Evolutionary conservation across 2,797 vertebrate species (phyloP).

Genomic region (Lerista edwardsae): DNA sequence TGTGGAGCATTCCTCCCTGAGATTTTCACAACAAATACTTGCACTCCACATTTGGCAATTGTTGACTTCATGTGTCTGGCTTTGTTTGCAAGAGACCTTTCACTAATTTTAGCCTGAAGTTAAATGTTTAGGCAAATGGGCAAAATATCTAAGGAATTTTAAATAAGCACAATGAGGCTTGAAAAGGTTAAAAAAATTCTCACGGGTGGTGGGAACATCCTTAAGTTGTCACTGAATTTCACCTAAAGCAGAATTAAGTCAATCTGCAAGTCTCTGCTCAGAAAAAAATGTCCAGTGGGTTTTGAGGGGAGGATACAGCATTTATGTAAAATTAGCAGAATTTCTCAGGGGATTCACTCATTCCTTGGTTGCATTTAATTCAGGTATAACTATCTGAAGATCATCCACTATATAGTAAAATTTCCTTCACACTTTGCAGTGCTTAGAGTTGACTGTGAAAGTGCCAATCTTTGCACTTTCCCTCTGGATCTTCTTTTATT

Average conservation of each 20-base stretch:
- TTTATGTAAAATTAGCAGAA: slow-evolving; percentile 5
- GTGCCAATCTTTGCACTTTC: neutral
- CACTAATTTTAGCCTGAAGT: neutral
- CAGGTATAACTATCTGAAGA: neutral
- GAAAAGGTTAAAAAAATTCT: neutral
- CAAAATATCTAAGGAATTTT: neutral
- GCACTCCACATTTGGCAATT: no score
- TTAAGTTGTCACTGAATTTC: neutral
- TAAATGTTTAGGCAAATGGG: neutral
- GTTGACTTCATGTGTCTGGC: no score
- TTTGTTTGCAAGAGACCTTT: neutral
- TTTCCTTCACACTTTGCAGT: neutral
- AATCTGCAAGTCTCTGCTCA: neutral
- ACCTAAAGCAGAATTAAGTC: neutral
- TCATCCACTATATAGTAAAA: neutral
- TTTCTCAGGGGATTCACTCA: neutral
- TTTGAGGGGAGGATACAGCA: neutral
- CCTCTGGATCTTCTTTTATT: neutral
- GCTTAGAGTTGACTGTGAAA: neutral
- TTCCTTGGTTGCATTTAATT: neutral
- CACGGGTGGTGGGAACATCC: neutral
- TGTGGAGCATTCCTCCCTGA: no score
- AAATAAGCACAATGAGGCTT: neutral
- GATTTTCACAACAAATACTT: no score
- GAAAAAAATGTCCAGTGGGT: neutral